Base-by-base conservation (phyloP, 2,113 vertebrate species). In the Telmatochromis brachygnathus region DNA sequence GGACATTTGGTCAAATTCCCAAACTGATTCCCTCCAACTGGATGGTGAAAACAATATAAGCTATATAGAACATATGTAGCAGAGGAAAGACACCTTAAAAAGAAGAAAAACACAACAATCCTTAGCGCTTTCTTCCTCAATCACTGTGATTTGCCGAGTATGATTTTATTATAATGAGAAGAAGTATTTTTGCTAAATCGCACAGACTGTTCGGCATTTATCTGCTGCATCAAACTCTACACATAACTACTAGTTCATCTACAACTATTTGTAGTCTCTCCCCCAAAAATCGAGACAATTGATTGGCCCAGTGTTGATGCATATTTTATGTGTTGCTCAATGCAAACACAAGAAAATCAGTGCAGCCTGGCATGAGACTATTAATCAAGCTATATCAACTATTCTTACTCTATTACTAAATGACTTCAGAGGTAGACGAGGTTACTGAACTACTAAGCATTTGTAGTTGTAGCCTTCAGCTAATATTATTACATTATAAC, bases 401-500 rank as follows among this genome's bases (percentile, higher is more conserved):
- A 26, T 21, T 68, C 56, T 45, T 65, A 28, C 30, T 81, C 45
- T n/a, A 3, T 11, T n/a, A n/a, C 14, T 84, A 73, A 83, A 84
- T 54, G 39, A 58, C 65, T 54, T 84, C 26, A 56, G 14, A 37
- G 10, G 19, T 9, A 28, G 30, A 79, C 8, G n/a, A 37, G 23
- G 39, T 17, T 13, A 54, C 73, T 68, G 13, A 47, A 60, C 35
- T 77, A 53, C 45, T 28, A 39, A 53, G 33, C 62, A 81, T 88
- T 84, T 92, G 92, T 83, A 79, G 62, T 35, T 47, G 68, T 75
- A 81, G 83, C 89, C 51, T 51, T 53, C 33, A 85, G 84, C 68
- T 73, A 86, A 87, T 88, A 87, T 86, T 87, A 86, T 90, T 79
- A 87, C 58, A 75, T 60, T 54, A 28, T 56, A 77, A 90, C 89